Percentiles rank a stretch among this genome's conserved stretches.
These are phyloP conservation scores for Triops cancriformis DNA, from an alignment of 1,140 invertebrate genomes.

Conservation along the genomic window DNA sequence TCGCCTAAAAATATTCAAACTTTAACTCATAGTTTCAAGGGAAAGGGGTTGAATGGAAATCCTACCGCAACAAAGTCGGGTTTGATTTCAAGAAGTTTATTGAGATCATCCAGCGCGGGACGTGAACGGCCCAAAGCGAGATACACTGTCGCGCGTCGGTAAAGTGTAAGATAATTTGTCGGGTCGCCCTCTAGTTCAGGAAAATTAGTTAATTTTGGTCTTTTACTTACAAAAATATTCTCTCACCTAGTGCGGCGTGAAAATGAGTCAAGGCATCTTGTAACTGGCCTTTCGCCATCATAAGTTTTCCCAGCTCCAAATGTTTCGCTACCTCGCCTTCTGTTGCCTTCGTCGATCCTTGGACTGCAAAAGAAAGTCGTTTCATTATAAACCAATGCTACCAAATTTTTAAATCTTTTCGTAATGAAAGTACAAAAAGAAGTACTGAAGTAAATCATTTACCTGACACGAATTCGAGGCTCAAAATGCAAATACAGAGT, in stretches of 20 bases:
- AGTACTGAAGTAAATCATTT: background rate
- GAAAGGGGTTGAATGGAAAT: slow-evolving; percentile 16
- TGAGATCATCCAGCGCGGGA: slow-evolving; percentile 87
- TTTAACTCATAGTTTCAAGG: slow-evolving; percentile 18
- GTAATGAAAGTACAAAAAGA: background rate
- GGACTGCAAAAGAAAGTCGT: background rate
- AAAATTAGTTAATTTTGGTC: slow-evolving; percentile 16
- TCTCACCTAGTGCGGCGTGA: slow-evolving; percentile 92
- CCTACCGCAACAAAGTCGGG: slow-evolving; percentile 78
- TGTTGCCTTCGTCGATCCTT: background rate
- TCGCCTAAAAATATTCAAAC: slow-evolving; percentile 48
- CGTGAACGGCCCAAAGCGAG: slow-evolving; percentile 92
- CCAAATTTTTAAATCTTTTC: background rate
- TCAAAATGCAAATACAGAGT: background rate
- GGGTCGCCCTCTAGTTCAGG: slow-evolving; percentile 80
- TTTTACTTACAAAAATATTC: background rate
- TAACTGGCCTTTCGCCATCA: slow-evolving; percentile 82
- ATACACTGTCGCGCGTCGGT: slow-evolving; percentile 90
- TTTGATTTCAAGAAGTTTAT: slow-evolving; percentile 83
- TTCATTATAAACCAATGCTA: background rate
- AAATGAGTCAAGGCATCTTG: slow-evolving; percentile 95
- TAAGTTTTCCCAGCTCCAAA: slow-evolving; percentile 82
- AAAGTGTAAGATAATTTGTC: slow-evolving; percentile 89
- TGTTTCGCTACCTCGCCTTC: slow-evolving; percentile 76
- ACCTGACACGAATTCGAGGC: background rate